Evolutionary conservation across 2,797 vertebrate genomes (phyloP).

Genomic region (Monodelphis domestica): DNA sequence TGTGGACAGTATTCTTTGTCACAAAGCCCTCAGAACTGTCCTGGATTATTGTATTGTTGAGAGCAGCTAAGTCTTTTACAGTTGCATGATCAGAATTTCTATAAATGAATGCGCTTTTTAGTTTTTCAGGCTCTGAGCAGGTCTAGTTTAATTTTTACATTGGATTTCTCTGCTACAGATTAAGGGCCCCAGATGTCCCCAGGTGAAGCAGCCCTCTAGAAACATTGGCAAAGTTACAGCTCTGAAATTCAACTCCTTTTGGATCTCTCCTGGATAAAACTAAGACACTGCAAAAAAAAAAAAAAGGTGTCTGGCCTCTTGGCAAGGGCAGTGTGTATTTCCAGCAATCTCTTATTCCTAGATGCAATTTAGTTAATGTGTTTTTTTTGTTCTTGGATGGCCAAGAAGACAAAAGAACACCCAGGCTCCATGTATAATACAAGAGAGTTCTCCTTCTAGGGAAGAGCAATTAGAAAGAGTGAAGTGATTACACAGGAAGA

Average conservation of each 20-base stretch:
- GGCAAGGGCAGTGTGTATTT: background rate
- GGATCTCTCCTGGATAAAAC: background rate
- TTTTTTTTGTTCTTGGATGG: constrained; percentile 56
- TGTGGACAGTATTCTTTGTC: too few relatives aligned
- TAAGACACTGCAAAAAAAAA: background rate
- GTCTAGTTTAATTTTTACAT: background rate
- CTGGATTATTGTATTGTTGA: too few relatives aligned
- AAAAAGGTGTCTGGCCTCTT: background rate
- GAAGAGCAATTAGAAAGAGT: constrained; percentile 53
- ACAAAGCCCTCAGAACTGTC: too few relatives aligned
- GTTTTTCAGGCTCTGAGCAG: background rate
- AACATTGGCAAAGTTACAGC: background rate
- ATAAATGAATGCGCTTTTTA: background rate
- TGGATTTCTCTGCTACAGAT: background rate
- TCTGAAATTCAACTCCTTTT: background rate
- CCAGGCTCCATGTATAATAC: constrained; percentile 52
- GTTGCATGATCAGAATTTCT: background rate
- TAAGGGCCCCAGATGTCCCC: background rate
- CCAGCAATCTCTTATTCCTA: background rate
- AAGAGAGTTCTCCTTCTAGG: constrained; percentile 30
- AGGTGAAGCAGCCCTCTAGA: background rate
- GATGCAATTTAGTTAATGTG: constrained; percentile 41
- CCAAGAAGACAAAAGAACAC: constrained; percentile 58
- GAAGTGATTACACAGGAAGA: constrained; percentile 19
- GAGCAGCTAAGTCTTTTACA: too few relatives aligned